Evolutionary conservation across 1,140 invertebrate genomes (phyloP).

Genomic region (Apis cerana): DNA sequence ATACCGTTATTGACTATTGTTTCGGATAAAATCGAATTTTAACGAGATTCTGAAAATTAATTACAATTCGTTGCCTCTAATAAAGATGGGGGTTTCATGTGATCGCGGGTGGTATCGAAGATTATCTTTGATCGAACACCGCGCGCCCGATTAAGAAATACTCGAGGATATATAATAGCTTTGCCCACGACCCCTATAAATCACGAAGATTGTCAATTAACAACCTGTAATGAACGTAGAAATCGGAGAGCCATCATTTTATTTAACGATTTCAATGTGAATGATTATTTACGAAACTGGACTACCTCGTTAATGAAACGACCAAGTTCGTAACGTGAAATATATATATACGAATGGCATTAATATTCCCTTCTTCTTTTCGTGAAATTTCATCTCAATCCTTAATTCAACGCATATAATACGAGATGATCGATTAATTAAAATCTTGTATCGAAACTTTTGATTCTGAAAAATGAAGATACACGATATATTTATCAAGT

Average conservation of each 20-base stretch:
- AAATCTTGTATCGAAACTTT: no score
- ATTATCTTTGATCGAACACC: slow-evolving; percentile 29
- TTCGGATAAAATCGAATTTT: background rate
- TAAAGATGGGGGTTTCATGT: slow-evolving; percentile 12
- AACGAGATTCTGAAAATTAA: slow-evolving; percentile 39
- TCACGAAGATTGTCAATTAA: slow-evolving; percentile 42
- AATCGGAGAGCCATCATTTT: slow-evolving; percentile 23
- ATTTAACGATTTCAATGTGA: slow-evolving; percentile 16
- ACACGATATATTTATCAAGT: no score
- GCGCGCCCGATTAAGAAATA: slow-evolving; percentile 46
- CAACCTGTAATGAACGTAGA: slow-evolving; percentile 32
- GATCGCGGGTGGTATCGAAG: slow-evolving; percentile 4
- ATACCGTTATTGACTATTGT: background rate
- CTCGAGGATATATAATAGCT: slow-evolving; percentile 38
- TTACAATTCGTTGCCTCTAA: slow-evolving; percentile 15
- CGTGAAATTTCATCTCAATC: background rate
- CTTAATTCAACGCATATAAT: background rate
- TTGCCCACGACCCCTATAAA: slow-evolving; percentile 38
- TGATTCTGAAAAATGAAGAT: no score
- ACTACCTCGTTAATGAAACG: background rate
- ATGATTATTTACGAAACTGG: slow-evolving; percentile 10
- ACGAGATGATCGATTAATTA: no score
- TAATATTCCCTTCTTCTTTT: background rate
- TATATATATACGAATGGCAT: background rate
- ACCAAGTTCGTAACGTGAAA: slow-evolving; percentile 2